Evolutionary conservation across 2,797 vertebrate genomes (phyloP), one percentile per base, ranked within the genome.

Genomic region (Chiroxiphia lanceolata): DNA sequence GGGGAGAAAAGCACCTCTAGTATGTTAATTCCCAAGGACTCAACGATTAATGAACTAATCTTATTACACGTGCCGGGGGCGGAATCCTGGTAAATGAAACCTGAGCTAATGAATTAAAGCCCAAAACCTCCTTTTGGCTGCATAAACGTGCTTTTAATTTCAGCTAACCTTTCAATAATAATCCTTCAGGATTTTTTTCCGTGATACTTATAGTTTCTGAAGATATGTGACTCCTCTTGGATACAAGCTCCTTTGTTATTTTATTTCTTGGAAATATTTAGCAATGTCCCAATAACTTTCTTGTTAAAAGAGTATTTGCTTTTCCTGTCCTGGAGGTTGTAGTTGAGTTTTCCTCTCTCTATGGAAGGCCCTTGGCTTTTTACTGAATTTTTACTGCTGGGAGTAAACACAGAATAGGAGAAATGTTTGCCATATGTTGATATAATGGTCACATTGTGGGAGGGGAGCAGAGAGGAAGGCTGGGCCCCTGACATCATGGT

Each of bases 371-470:
- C 65, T 96, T 95, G 93, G 90, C 89, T 97, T 96, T 93, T 92
- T 87, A 93, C 76, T 97, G 91, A 92, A 69, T 94, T 97, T 97
- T 96, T 96, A 97, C 94, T 97, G 90, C 94, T 93, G 91, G 93
- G 88, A 96, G 83, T 94, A 96, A 97, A 94, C 95, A 95, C 76
- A 90, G 94, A 95, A 83, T 54, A 94, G 77, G 65, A 94, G 93
- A 97, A 96, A 93, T 96, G 96, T 95, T 97, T 97, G 75, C 92
- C 93, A 96, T 94, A 95, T 96, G 96, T 96, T 95, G 93, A 97
- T 95, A 97, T 97, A 97, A 97, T 94, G 92, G 94, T 95, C 91
- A 96, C 94, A 90, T 95, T 97, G 94, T 95, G 95, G 94, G 82
- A 96, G 91, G 88, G 84, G 71, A 95, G 89, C 71, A 53, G 85